These are phyloP conservation scores for Picathartes gymnocephalus DNA, from an alignment of 2,113 vertebrate species.

Conservation along the genomic window DNA sequence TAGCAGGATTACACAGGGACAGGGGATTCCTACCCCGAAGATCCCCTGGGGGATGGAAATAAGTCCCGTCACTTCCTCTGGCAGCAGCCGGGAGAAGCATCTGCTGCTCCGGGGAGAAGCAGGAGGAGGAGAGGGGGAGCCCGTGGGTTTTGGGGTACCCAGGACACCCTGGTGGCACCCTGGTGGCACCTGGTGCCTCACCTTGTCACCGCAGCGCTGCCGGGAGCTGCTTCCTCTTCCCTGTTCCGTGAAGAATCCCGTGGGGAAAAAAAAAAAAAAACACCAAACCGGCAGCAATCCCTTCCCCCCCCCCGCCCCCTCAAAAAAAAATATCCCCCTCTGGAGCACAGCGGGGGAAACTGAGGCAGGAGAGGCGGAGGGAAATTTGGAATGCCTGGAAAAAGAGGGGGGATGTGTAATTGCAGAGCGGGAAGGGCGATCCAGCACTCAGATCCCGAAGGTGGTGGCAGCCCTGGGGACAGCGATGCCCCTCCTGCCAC, in stretches of 20 bases:
- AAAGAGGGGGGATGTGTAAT: background rate
- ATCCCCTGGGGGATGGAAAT: slow-evolving; percentile 47
- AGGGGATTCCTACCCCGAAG: slow-evolving; percentile 63
- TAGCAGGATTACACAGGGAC: slow-evolving; percentile 46
- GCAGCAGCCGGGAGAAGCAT: background rate
- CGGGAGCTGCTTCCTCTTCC: background rate
- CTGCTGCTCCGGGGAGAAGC: background rate
- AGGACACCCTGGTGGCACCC: accelerated
- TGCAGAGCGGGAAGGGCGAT: background rate
- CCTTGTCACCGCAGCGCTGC: background rate
- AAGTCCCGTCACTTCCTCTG: slow-evolving; percentile 39
- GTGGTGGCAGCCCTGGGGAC: background rate
- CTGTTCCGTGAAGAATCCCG: accelerated
- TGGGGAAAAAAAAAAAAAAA: too few species aligned
- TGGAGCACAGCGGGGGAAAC: background rate
- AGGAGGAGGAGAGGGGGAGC: background rate
- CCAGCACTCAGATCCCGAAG: accelerated
- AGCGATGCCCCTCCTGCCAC: background rate
- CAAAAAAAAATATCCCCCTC: too few species aligned
- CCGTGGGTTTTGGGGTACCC: background rate
- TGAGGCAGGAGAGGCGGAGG: background rate
- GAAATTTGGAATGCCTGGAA: accelerated
- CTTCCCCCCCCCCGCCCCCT: too few species aligned
- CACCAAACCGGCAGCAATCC: background rate
- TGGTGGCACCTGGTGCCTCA: background rate